Percentiles rank a stretch among this genome's conserved stretches.
These are phyloP conservation scores for Rhea americana DNA, from an alignment of 2,113 vertebrate species.

Conservation along the genomic window DNA sequence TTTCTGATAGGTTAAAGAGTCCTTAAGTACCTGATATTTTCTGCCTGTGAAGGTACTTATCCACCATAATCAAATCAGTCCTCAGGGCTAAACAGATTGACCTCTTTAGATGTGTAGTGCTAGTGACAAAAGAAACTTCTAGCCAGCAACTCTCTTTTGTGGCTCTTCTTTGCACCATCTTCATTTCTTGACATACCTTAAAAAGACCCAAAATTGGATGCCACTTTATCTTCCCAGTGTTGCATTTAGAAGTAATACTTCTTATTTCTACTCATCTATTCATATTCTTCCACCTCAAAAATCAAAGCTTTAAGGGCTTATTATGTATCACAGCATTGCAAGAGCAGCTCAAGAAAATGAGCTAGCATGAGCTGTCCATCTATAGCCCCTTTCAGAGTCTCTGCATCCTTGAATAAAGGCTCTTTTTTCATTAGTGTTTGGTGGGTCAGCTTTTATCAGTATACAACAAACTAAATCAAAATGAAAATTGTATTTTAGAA, in stretches of 20 bases:
- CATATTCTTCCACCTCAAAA: not conserved
- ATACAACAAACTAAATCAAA: not conserved
- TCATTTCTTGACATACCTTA: not conserved
- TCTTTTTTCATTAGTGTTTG: not conserved
- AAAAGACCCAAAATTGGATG: not conserved
- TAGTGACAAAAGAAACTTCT: not conserved
- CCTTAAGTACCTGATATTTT: constrained; percentile 51
- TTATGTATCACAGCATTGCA: not conserved
- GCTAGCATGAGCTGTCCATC: not conserved
- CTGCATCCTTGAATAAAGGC: not conserved
- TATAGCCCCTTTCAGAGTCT: not conserved
- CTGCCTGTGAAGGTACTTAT: constrained; percentile 42
- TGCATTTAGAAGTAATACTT: not conserved
- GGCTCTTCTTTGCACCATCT: not conserved
- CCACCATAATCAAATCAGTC: constrained; percentile 58
- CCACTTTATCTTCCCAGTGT: not conserved
- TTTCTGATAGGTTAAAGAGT: constrained; percentile 40
- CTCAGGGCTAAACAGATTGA: constrained; percentile 59
- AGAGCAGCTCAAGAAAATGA: not conserved
- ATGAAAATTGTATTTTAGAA: not conserved
- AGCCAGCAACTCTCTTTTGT: not conserved
- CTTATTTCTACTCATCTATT: not conserved
- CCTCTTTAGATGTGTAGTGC: constrained; percentile 28
- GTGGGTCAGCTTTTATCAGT: not conserved
- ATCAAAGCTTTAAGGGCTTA: not conserved